phyloP scores from a whole-genome alignment of 2,113 vertebrate species.

The Brachyistius frenatus region DNA sequence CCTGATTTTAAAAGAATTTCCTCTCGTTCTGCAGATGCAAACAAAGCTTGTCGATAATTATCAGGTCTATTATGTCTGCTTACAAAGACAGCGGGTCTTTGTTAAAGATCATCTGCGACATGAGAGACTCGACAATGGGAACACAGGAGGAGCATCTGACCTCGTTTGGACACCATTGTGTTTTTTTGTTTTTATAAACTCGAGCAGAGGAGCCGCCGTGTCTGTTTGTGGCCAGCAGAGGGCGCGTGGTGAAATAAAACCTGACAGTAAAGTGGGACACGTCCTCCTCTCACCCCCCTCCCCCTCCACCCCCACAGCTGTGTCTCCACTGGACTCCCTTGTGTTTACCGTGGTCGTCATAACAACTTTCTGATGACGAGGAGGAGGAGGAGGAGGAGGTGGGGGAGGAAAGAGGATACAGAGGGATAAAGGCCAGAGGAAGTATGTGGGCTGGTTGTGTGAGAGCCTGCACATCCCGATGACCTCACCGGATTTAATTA shows the following conservation, averaged over 20 bases:
- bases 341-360: conserved; percentile 66
- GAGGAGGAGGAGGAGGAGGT: background rate
- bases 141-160: conserved; percentile 8
- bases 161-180: conserved; percentile 7
- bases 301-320: background rate
- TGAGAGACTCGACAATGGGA: conserved; percentile 6
- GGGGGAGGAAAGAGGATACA: conserved; percentile 11
- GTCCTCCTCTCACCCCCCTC: too few species aligned
- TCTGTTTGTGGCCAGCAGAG: conserved; percentile 48
- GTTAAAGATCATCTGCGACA: too few species aligned
- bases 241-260: conserved; percentile 5
- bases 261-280: conserved; percentile 27
- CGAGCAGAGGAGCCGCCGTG: background rate
- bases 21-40: too few species aligned
- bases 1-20: too few species aligned
- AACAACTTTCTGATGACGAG: conserved; percentile 55
- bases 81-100: background rate
- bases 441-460: conserved; percentile 39
- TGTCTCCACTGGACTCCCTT: background rate
- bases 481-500: conserved; percentile 53
- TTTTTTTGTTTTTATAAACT: conserved; percentile 20
- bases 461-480: conserved; percentile 29
- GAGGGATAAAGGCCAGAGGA: conserved; percentile 50
- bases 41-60: too few species aligned
- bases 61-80: too few species aligned